Evolutionary conservation across 2,797 vertebrate genomes (phyloP).

Genomic region (Emydoidea blandingii): DNA sequence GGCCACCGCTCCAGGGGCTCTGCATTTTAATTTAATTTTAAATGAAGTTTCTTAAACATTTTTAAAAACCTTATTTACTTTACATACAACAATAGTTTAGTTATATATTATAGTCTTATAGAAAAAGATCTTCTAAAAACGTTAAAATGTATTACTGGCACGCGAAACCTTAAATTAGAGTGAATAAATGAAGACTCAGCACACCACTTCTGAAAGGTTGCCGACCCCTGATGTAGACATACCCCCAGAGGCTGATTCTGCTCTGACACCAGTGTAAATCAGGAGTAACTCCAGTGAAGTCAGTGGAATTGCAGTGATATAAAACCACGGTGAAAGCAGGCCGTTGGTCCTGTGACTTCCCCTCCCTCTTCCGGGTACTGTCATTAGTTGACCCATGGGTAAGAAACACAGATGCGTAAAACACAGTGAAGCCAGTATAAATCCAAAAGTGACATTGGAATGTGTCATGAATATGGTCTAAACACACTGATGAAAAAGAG

Average conservation of each 20-base stretch:
- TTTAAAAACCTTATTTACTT: too few species aligned
- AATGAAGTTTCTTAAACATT: too few species aligned
- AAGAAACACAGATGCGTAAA: background rate
- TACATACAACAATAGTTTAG: too few species aligned
- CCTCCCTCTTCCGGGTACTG: background rate
- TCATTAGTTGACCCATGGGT: background rate
- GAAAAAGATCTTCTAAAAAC: too few species aligned
- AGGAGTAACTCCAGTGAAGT: background rate
- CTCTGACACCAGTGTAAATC: background rate
- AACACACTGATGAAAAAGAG: background rate
- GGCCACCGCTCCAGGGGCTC: too few species aligned
- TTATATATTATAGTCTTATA: too few species aligned
- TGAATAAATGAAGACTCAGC: too few species aligned
- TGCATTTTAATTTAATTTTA: too few species aligned
- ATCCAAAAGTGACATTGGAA: background rate
- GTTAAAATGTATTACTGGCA: too few species aligned
- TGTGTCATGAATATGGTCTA: background rate
- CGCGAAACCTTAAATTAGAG: too few species aligned
- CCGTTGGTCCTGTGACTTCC: background rate
- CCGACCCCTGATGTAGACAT: background rate
- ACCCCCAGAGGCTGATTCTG: background rate
- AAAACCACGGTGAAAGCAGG: background rate
- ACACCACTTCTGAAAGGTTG: too few species aligned
- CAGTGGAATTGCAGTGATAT: background rate
- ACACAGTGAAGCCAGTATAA: background rate